Conservation (phyloP, 2,888 invertebrate genomes). For the Brenthis hecate region DNA sequence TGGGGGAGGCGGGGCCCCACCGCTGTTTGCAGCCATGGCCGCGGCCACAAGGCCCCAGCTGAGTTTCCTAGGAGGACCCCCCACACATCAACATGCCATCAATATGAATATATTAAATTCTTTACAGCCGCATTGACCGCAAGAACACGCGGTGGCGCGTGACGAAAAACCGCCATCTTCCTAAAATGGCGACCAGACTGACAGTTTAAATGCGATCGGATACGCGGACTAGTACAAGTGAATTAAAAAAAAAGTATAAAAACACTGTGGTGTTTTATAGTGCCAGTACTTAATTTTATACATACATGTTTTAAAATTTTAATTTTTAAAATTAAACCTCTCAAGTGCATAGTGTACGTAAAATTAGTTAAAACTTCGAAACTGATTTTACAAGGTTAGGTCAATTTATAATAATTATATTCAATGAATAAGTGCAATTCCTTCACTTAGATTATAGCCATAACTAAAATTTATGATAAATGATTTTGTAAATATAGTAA, state of each 20-base stretch:
- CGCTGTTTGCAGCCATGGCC: constrained; percentile 85
- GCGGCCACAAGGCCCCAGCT: constrained; percentile 85
- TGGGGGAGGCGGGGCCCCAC: constrained; percentile 85
- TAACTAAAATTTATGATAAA: constrained; percentile 22
- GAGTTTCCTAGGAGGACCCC: constrained; percentile 81
- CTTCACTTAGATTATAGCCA: constrained; percentile 33
- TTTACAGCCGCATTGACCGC: constrained; percentile 82
- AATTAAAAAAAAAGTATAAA: constrained; percentile 21
- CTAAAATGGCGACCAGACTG: constrained; percentile 38
- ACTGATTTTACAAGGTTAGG: constrained; percentile 19
- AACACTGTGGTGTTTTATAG: constrained; percentile 37
- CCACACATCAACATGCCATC: constrained; percentile 80
- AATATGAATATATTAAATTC: constrained; percentile 82
- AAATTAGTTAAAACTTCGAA: constrained; percentile 13
- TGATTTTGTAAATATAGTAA: constrained; percentile 35
- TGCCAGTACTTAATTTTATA: constrained; percentile 41
- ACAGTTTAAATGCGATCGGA: constrained; percentile 32
- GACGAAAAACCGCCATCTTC: constrained; percentile 62
- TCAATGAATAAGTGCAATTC: constrained; percentile 38
- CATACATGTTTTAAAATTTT: constrained; percentile 6
- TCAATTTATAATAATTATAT: constrained; percentile 22
- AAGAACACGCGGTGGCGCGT: constrained; percentile 66
- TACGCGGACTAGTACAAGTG: constrained; percentile 30
- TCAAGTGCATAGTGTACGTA: neutral
- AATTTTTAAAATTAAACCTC: constrained; percentile 4